phyloP scores from a whole-genome alignment of 2,888 invertebrate genomes.

The Piscicola geometra region DNA sequence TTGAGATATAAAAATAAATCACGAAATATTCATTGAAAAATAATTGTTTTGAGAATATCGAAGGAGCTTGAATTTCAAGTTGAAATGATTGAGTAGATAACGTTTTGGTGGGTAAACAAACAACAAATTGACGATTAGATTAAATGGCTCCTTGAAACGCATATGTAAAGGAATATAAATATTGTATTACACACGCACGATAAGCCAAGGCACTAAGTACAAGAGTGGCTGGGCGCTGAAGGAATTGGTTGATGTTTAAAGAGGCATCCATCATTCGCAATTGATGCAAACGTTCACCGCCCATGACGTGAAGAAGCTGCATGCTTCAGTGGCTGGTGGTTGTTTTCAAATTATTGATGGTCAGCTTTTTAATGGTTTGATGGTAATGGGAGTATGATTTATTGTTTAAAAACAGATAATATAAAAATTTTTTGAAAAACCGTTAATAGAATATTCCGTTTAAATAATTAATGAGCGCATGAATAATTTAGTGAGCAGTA shows the following conservation, averaged over 20 bases:
- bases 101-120: too few relatives aligned
- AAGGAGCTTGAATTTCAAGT: too few relatives aligned
- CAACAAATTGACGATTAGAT: too few relatives aligned
- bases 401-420: too few relatives aligned
- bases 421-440: too few relatives aligned
- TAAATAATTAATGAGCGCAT: neutral
- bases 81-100: too few relatives aligned
- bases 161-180: too few relatives aligned
- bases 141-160: too few relatives aligned
- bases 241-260: neutral
- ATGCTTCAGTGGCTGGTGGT: neutral
- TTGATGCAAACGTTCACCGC: neutral
- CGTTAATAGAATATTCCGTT: too few relatives aligned
- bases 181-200: neutral
- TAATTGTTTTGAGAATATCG: too few relatives aligned
- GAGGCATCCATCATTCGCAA: neutral
- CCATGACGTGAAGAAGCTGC: neutral
- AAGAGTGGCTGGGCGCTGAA: neutral
- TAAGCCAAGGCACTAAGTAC: neutral
- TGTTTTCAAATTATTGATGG: neutral
- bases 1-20: too few relatives aligned
- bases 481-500: neutral
- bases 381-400: neutral
- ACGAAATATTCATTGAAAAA: too few relatives aligned
- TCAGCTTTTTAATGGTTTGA: neutral